phyloP scores from a whole-genome alignment of 1,140 invertebrate species.

The Paraescarpia echinospica region DNA sequence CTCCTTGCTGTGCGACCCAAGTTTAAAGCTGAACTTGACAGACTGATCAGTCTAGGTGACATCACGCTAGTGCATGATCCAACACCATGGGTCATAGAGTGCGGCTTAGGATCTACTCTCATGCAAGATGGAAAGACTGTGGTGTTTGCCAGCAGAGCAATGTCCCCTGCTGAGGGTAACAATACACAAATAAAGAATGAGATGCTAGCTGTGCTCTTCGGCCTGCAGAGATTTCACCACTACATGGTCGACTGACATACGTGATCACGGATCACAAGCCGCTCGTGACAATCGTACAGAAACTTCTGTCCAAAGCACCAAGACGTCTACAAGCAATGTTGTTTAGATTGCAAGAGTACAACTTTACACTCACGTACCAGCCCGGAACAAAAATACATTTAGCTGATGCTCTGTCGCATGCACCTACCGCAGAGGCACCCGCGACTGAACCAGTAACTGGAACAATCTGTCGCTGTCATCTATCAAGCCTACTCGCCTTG shows the following conservation, averaged over 20 bases:
- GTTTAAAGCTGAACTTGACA: constrained; percentile 7
- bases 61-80: background rate
- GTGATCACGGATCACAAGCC: too few relatives aligned
- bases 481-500: background rate
- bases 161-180: constrained; percentile 54
- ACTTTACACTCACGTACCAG: background rate
- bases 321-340: constrained; percentile 18
- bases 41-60: background rate
- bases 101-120: constrained; percentile 46
- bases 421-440: background rate
- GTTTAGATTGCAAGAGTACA: constrained; percentile 20
- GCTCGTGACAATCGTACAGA: constrained; percentile 36
- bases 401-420: constrained; percentile 42
- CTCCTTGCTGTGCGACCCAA: background rate
- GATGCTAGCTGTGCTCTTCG: constrained; percentile 59
- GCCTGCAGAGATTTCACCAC: constrained; percentile 61
- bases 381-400: constrained; percentile 36
- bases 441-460: background rate
- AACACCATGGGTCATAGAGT: background rate
- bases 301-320: constrained; percentile 24
- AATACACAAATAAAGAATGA: too few relatives aligned
- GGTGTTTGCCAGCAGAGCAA: constrained; percentile 52
- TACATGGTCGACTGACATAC: constrained; percentile 61
- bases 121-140: constrained; percentile 45
- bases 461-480: background rate